Conservation (phyloP, 2,888 invertebrate species). For the Meghimatium bilineatum region DNA sequence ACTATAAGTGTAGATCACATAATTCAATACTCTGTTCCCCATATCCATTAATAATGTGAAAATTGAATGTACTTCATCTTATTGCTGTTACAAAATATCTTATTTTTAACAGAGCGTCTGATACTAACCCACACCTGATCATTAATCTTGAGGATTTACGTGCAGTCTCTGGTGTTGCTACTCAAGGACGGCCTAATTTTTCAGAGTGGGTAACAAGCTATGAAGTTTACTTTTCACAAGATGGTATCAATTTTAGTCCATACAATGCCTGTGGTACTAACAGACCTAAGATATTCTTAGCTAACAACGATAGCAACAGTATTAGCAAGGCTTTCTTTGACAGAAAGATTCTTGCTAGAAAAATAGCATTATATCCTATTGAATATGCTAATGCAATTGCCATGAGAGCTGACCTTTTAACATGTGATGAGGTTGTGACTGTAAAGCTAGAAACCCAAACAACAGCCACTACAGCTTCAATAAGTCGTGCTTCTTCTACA, state of each 20-base stretch:
- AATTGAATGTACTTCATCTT: neutral
- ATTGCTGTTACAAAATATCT: neutral
- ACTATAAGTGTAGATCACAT: too few relatives aligned
- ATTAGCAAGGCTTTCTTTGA: conserved; percentile 52
- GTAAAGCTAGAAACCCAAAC: conserved; percentile 35
- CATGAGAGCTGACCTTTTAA: conserved; percentile 60
- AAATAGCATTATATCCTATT: conserved; percentile 58
- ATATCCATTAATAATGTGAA: neutral
- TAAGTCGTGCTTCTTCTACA: neutral
- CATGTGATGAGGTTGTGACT: conserved; percentile 47
- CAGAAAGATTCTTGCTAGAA: conserved; percentile 55
- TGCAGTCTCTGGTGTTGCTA: conserved; percentile 40
- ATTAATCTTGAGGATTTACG: conserved; percentile 29
- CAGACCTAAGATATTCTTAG: conserved; percentile 30
- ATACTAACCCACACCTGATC: conserved; percentile 5
- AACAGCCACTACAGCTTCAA: conserved; percentile 10
- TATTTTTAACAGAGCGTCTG: conserved; percentile 1
- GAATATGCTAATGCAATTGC: conserved; percentile 58
- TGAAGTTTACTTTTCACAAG: conserved; percentile 24
- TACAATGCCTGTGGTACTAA: neutral
- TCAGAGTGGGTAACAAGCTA: conserved; percentile 45
- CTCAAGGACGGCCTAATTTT: conserved; percentile 46
- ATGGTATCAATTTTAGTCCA: conserved; percentile 24
- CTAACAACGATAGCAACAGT: conserved; percentile 44
- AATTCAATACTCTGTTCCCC: too few relatives aligned